Evolutionary conservation across 2,797 vertebrate species (phyloP).

Genomic region (Eupleurogrammus muticus): DNA sequence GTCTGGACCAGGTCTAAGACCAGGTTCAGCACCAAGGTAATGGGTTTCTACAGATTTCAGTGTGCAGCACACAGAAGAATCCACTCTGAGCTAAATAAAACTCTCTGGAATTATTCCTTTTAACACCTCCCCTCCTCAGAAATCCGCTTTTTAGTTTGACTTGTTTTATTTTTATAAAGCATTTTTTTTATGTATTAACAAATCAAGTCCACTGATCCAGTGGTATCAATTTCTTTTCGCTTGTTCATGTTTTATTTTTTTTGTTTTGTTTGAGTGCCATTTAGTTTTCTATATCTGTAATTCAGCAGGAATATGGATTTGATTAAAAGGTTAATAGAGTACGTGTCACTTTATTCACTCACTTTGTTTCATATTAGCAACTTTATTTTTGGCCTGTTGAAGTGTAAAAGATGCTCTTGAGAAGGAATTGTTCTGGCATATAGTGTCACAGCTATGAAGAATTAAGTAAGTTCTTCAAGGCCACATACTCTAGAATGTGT

Average conservation of each 20-base stretch:
- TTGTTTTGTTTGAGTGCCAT: slow-evolving; percentile 24
- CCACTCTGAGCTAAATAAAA: slow-evolving; percentile 30
- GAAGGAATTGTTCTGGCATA: not conserved
- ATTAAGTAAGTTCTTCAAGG: not conserved
- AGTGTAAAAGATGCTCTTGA: not conserved
- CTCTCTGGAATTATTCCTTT: slow-evolving; percentile 14
- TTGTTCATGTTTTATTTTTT: slow-evolving; percentile 42
- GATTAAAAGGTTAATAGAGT: slow-evolving; percentile 65
- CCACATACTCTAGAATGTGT: too few relatives aligned
- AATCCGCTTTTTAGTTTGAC: slow-evolving; percentile 48
- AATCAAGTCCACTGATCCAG: slow-evolving; percentile 15
- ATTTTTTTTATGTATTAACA: slow-evolving; percentile 50
- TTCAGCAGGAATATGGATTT: slow-evolving; percentile 32
- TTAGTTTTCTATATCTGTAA: slow-evolving; percentile 64
- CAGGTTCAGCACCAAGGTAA: slow-evolving; percentile 24
- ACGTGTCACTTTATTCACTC: slow-evolving; percentile 11
- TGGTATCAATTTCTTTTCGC: slow-evolving; percentile 29
- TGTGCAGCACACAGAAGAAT: slow-evolving; percentile 34
- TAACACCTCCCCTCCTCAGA: slow-evolving; percentile 10
- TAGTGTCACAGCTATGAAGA: not conserved
- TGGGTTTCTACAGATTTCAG: slow-evolving; percentile 9
- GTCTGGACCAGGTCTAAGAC: slow-evolving; percentile 20
- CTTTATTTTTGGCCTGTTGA: not conserved
- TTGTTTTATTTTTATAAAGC: slow-evolving; percentile 60
- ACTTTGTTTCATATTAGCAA: slow-evolving; percentile 21